Base-by-base conservation (phyloP, 2,888 invertebrate species). In the Lepidocyrtinus sp. region DNA sequence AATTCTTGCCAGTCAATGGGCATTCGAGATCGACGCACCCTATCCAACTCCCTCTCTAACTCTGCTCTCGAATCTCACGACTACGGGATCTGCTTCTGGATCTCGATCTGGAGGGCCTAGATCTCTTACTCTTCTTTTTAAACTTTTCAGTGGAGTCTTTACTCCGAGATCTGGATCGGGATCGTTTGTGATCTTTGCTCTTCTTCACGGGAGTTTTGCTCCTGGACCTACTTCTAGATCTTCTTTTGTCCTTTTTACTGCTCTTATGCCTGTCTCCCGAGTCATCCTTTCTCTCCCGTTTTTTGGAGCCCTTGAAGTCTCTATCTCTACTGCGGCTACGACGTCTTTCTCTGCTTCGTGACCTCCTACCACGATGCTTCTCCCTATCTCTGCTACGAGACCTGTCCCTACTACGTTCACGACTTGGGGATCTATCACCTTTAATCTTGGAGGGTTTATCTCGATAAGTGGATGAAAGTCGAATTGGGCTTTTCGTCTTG, bases 1-100 rank as follows among this genome's bases (percentile, higher is more conserved):
- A 83, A 87, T 26, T 87, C 87, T 26, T 78, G 46, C 87, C 87
- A 87, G 68, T 86, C 84, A 7, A 25, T 25, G 0, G 87, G 87
- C 85, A 87, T 84, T 25, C 82, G 72, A 15, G 82, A 67, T 25
- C 73, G 81, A 26, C 86, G 71, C 9, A 85, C 74, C 78, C 83
- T 85, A 64, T 87, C 85, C 26, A 84, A 61, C 59, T 85, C 85
- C 24, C 75, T 74, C 63, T 84, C 81, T 3, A 64, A 15, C 26
- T 76, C 83, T 75, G 59, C 22, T 80, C 69, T 21, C 75, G 71
- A 27, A 65, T 64, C 19, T 81, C 68, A 19, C 71, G 25, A 50
- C 71, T 72, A 9, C 83, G 74, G 65, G 82, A 82, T 0, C 55
- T 71, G 65, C 82, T 82, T 63, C 75, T 50, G 0, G 79, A 79